Conservation (phyloP, 1,140 invertebrate genomes). For the Paraescarpia echinospica region DNA sequence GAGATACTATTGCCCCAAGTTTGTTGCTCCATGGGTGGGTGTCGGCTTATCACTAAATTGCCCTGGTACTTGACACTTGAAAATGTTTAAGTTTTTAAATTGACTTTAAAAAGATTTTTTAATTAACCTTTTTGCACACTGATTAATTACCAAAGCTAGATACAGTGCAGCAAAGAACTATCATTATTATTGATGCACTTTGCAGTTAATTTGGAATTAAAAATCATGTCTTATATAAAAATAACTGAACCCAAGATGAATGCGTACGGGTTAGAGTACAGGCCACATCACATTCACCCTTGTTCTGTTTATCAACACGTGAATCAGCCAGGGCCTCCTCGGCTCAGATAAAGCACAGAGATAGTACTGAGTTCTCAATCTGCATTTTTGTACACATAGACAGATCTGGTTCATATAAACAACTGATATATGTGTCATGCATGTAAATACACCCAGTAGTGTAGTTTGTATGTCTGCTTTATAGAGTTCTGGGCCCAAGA, state of each 20-base stretch:
- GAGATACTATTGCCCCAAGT: too few relatives aligned
- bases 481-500: too few relatives aligned
- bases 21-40: too few relatives aligned
- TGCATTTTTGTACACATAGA: neutral
- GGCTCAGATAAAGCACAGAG: neutral
- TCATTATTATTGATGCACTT: neutral
- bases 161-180: too few relatives aligned
- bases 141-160: too few relatives aligned
- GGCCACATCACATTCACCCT: neutral
- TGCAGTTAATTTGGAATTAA: neutral
- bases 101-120: too few relatives aligned
- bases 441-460: neutral
- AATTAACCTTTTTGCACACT: too few relatives aligned
- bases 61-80: too few relatives aligned
- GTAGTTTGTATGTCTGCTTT: neutral
- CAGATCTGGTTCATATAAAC: neutral
- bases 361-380: neutral
- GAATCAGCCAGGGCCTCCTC: neutral
- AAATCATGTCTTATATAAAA: neutral
- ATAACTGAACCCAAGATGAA: neutral
- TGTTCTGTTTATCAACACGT: slow-evolving; percentile 1
- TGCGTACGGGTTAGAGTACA: neutral
- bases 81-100: too few relatives aligned
- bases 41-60: too few relatives aligned
- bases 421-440: neutral